Evolutionary conservation across 1,140 invertebrate species (phyloP), one percentile per base, ranked within the genome.

Genomic region (Sinonovacula constricta): DNA sequence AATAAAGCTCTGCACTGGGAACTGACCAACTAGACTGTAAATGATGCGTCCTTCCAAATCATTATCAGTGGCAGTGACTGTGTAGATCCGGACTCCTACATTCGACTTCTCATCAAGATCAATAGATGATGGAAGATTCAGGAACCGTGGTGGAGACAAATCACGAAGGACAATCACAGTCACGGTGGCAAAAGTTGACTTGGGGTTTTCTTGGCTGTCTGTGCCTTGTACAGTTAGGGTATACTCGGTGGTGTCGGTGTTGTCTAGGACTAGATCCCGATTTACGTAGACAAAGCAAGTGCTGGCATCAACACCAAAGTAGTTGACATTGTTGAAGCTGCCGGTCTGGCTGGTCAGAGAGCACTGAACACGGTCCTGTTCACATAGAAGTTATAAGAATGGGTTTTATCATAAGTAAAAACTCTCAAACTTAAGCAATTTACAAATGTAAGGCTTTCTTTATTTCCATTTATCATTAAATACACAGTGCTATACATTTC

Each of bases 1-100:
- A 88, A 98, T 98, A 60, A 80, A 85, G 53, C 68, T 70, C n/a
- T 70, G 65, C 15, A 81, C 80, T 33, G 82, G 82, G 51, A 72
- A 71, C n/a, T 72, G 54, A 34, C 83, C 80, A 1, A 82, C 78
- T 15, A 87, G 36, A 15, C 69, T 70, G 74, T 85, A 87, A n/a
- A 56, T 26, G 3, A 87, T 62, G 5, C 39, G 7, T 14, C 81
- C 80, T 65, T 78, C 63, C 1, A 76, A 39, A 31, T 84, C 78
- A 59, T 36, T 66, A 69, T 82, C 81, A 14, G 45, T 18, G 22
- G 80, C 79, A 3, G 15, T 57, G 22, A 81, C 69, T 39, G 31
- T 66, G 24, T 72, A 67, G 1, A 74, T 57, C 12, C n/a, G 67
- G 62, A 59, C 39, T 1, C 56, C 57, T 14, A 49, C 22, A 2